Evolutionary conservation across 1,140 invertebrate species (phyloP).

Genomic region (Bathynomus jamesi): DNA sequence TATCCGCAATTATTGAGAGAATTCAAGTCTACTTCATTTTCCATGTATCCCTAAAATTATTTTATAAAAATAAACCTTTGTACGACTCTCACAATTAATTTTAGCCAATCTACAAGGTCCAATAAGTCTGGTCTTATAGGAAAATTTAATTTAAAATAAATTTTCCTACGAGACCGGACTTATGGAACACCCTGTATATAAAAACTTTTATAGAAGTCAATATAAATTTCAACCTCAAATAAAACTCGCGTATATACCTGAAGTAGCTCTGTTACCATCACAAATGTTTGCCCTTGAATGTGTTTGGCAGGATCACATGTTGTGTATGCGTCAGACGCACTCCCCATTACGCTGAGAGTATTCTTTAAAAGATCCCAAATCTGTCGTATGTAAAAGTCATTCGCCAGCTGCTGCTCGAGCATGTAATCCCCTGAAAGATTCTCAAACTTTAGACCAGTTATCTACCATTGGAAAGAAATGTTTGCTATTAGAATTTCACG

Average conservation of each 20-base stretch:
- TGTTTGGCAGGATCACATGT: constrained; percentile 63
- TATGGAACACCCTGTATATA: no score
- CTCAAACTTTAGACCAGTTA: no score
- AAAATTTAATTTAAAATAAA: no score
- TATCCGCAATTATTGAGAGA: constrained; percentile 62
- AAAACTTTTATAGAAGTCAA: neutral
- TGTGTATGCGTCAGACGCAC: constrained; percentile 59
- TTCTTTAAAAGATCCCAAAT: constrained; percentile 54
- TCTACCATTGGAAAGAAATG: no score
- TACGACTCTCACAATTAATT: no score
- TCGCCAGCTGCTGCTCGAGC: constrained; percentile 52
- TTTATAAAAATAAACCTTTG: no score
- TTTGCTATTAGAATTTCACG: no score
- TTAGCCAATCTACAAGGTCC: neutral
- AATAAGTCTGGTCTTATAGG: no score
- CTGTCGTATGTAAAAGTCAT: constrained; percentile 55
- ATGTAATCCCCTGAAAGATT: constrained; percentile 41
- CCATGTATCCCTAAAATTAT: constrained; percentile 66
- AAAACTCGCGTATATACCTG: constrained; percentile 42
- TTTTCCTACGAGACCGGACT: no score
- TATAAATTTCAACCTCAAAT: neutral
- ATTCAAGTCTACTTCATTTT: constrained; percentile 82
- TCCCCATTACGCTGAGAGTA: constrained; percentile 56
- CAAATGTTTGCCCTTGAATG: constrained; percentile 60
- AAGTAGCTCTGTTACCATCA: constrained; percentile 65